phyloP scores from a whole-genome alignment of 2,113 vertebrate species.

The Nibea coibor region DNA sequence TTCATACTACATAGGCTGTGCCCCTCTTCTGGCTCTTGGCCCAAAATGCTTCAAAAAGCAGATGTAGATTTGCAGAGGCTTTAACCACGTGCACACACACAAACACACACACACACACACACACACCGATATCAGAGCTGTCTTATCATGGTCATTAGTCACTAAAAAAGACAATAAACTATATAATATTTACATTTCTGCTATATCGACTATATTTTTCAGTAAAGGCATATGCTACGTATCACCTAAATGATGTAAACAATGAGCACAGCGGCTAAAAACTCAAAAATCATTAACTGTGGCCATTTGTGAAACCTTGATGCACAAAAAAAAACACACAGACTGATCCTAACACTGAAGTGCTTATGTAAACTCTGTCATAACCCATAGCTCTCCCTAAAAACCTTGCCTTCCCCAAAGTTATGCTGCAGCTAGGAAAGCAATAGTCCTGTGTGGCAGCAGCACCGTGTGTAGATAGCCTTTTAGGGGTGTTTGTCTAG shows the following conservation, averaged over 20 bases:
- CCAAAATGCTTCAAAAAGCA: not conserved
- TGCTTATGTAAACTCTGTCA: not conserved
- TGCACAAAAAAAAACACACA: not conserved
- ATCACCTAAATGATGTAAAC: not conserved
- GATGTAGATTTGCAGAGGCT: not conserved
- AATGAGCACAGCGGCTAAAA: not conserved
- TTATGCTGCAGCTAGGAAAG: not conserved
- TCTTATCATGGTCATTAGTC: slow-evolving; percentile 7
- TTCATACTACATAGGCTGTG: not conserved
- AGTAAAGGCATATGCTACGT: no score
- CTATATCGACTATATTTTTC: no score
- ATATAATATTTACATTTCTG: not conserved
- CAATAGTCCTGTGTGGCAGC: not conserved
- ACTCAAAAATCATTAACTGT: not conserved
- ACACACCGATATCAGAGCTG: not conserved
- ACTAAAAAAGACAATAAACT: not conserved
- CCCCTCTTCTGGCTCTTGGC: not conserved
- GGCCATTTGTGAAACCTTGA: not conserved
- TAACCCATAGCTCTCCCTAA: not conserved
- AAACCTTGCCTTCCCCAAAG: not conserved
- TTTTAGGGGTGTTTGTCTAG: not conserved
- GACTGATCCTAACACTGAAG: not conserved
- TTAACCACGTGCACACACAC: not conserved
- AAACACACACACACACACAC: not conserved
- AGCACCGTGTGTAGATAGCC: not conserved